These are phyloP conservation scores for Mesembrinibis cayennensis DNA, from an alignment of 2,113 vertebrate genomes.

Conservation along the genomic window DNA sequence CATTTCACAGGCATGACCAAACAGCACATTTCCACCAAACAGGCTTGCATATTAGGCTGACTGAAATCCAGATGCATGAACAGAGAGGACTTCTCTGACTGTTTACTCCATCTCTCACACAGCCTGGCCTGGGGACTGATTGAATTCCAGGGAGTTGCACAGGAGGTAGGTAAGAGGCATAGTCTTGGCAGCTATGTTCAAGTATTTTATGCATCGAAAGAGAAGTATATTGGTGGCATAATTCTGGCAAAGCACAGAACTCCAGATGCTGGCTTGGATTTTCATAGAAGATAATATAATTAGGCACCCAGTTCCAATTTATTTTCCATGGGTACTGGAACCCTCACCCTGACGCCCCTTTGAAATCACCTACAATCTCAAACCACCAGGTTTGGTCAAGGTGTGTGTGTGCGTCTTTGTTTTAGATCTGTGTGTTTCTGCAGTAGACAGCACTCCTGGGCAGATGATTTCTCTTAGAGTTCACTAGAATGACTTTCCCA, in stretches of 20 bases:
- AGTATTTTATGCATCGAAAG: not conserved
- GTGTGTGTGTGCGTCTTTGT: not conserved
- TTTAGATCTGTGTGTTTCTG: slow-evolving; percentile 13
- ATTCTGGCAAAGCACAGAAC: not conserved
- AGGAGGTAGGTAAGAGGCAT: not conserved
- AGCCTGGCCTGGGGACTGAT: not conserved
- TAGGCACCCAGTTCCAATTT: not conserved
- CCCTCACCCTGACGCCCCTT: accelerated
- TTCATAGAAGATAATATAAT: not conserved
- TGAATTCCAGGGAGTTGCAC: not conserved
- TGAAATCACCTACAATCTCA: not conserved
- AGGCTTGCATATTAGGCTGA: not conserved
- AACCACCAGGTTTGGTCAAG: not conserved
- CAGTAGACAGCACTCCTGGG: slow-evolving; percentile 17
- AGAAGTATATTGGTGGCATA: not conserved
- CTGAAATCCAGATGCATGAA: not conserved
- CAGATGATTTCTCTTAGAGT: slow-evolving; percentile 59
- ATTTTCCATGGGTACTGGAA: not conserved
- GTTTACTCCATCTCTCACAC: not conserved
- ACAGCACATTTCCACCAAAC: not conserved
- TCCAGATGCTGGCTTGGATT: not conserved
- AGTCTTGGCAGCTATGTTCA: not conserved
- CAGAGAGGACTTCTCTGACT: not conserved
- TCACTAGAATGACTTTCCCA: slow-evolving; percentile 66
- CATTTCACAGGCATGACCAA: not conserved